A percentile compares a stretch with the other conserved stretches of the same genome.
These are phyloP conservation scores for Saimiri boliviensis DNA, from an alignment of 2,113 vertebrate genomes.

Conservation along the genomic window DNA sequence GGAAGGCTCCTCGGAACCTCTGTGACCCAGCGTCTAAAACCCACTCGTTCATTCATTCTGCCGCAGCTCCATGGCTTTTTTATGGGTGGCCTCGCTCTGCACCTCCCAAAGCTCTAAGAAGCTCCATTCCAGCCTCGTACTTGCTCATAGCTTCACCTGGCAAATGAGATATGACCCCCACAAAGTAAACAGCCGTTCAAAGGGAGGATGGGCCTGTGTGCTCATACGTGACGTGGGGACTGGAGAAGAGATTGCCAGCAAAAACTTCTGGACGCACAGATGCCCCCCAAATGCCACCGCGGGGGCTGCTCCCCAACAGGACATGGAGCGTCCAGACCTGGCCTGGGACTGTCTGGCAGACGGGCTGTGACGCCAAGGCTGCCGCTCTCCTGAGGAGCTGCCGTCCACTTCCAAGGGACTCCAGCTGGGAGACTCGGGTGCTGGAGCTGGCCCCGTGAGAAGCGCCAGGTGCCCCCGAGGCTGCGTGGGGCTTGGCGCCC, in stretches of 20 bases:
- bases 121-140: rapidly evolving
- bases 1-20: rapidly evolving
- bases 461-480: rapidly evolving
- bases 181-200: rapidly evolving
- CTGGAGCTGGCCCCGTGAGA: neutral
- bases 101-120: neutral
- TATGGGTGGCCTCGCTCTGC: rapidly evolving
- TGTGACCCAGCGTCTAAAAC: rapidly evolving
- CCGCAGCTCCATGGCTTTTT: neutral
- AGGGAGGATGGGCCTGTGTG: neutral
- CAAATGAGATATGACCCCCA: rapidly evolving
- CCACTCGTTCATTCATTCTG: rapidly evolving
- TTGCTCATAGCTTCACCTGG: rapidly evolving
- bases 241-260: neutral
- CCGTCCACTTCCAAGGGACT: rapidly evolving
- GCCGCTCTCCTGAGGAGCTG: rapidly evolving
- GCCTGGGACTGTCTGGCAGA: too few species aligned
- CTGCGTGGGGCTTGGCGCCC: rapidly evolving
- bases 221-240: neutral
- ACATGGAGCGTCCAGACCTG: rapidly evolving
- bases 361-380: neutral
- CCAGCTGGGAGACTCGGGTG: neutral
- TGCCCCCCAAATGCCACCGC: neutral
- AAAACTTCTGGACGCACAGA: neutral
- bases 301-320: neutral